Conservation (phyloP, 1,140 invertebrate genomes). For the Drosophila baimaii region DNA sequence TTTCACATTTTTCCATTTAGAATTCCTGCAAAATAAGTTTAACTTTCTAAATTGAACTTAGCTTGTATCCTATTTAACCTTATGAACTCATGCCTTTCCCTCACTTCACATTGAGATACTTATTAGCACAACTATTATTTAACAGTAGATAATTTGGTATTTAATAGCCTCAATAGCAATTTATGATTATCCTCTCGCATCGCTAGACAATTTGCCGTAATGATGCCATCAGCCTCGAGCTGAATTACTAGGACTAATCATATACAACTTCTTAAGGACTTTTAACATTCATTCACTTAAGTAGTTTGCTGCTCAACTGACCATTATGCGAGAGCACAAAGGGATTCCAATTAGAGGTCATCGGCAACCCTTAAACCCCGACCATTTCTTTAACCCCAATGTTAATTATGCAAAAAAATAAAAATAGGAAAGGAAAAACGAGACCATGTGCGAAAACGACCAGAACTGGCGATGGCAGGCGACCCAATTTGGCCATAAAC, state of each 20-base stretch:
- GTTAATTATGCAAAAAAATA: constrained; percentile 68
- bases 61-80: not conserved
- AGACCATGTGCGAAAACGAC: constrained; percentile 68
- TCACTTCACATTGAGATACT: not conserved
- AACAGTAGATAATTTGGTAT: not conserved
- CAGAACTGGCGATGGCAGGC: constrained; percentile 9
- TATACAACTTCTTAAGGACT: constrained; percentile 7
- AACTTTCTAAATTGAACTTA: not conserved
- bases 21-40: no score
- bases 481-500: constrained; percentile 52
- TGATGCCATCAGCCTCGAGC: constrained; percentile 2
- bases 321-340: constrained; percentile 39
- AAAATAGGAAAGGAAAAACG: not conserved
- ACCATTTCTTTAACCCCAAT: constrained; percentile 55
- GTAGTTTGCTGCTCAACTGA: constrained; percentile 31
- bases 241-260: constrained; percentile 3
- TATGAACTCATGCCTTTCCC: not conserved
- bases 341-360: constrained; percentile 67
- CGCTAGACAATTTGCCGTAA: constrained; percentile 13
- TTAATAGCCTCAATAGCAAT: not conserved
- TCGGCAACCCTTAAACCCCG: not conserved
- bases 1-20: not conserved
- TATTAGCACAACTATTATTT: not conserved
- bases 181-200: constrained; percentile 1
- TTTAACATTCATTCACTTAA: constrained; percentile 23